Base-by-base conservation (phyloP, 2,113 vertebrate species). In the Neogobius melanostomus region DNA sequence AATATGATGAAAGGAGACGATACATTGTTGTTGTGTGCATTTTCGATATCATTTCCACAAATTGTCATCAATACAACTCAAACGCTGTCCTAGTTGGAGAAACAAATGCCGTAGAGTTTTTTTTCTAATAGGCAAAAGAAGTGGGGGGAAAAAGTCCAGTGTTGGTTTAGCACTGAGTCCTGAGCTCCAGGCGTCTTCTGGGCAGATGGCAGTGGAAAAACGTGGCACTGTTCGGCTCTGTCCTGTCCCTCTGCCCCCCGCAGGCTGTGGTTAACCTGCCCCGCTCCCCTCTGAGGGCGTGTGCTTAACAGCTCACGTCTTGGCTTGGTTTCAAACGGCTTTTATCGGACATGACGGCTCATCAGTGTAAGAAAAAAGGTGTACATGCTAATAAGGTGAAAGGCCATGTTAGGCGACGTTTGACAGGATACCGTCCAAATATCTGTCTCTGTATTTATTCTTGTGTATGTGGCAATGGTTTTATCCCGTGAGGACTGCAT, bases 171-270 rank as follows among this genome's bases (percentile, higher is more conserved):
- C 28, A 28, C 3, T 3, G 28, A 28, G 28, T 28, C 28, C 73
- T 54, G 74, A 66, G 68, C 70, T 74, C 60, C 36, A 54, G 28
- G 36, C 67, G 21, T 68, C 59, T 28, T 68, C 76, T 53, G 56
- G 71, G 68, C 80, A 84, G 77, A 82, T 85, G 86, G 82, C 66
- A 53, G 70, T 2, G 7, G 67, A 71, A 80, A 67, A 28, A 48
- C 47, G 12, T 70, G 64, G n/a, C 53, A 64, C 67, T 73, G 67
- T 72, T 79, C 16, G 72, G 44, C 45, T 16, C 45, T 74, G 56
- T 56, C 77, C 50, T 61, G 56, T 51, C 61, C 71, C 53, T n/a
- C 53, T 72, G 60, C 54, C 60, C 49, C 1, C 28, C 28, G 3
- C 28, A 28, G 28, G 28, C 50, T n/a, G 50, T 51, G 6, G 5